These are phyloP conservation scores for Troides helena DNA, from an alignment of 2,888 invertebrate species.

Conservation along the genomic window DNA sequence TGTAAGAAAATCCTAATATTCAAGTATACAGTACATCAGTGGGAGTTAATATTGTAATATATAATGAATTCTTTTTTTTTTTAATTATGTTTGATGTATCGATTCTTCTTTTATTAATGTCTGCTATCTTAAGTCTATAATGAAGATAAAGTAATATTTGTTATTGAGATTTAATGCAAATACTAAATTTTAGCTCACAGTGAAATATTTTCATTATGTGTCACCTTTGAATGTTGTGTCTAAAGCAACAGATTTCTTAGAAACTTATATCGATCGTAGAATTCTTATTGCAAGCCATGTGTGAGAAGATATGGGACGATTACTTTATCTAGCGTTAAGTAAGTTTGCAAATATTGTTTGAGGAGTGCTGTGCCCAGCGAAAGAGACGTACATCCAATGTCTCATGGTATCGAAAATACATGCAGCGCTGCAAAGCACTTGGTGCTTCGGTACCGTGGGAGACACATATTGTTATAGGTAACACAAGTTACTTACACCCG, in stretches of 20 bases:
- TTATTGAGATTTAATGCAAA: neutral
- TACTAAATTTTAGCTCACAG: neutral
- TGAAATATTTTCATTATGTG: neutral
- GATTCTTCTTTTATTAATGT: neutral
- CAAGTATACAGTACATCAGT: neutral
- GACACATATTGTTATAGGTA: neutral
- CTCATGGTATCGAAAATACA: neutral
- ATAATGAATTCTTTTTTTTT: neutral
- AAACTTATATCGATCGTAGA: neutral
- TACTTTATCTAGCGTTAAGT: neutral
- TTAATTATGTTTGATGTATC: no score
- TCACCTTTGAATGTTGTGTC: neutral
- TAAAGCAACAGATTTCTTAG: neutral
- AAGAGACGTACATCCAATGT: neutral
- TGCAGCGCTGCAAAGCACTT: neutral
- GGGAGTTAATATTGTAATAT: neutral
- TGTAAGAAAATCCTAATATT: constrained; percentile 6
- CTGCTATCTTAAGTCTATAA: no score
- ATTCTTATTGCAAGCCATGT: neutral
- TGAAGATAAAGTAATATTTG: neutral
- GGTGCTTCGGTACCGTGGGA: neutral
- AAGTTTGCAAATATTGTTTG: neutral
- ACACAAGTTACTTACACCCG: neutral
- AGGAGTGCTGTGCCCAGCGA: neutral
- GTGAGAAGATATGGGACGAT: neutral